Percentiles rank a stretch among this genome's conserved stretches.
These are phyloP conservation scores for Brachyopa scutellaris DNA, from an alignment of 2,888 invertebrate species.

Conservation along the genomic window DNA sequence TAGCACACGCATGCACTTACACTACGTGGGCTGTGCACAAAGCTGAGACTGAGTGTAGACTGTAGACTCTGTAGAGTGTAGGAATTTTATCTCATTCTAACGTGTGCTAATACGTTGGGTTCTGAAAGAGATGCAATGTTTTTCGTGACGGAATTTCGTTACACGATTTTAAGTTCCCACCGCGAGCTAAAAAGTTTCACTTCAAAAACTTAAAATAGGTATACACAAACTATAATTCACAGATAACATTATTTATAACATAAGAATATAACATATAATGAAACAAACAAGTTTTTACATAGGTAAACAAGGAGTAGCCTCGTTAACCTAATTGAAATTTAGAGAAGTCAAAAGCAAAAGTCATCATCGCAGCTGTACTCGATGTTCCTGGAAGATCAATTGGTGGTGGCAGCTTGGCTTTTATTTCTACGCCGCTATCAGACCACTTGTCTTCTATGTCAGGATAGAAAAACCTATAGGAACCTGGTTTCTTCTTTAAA, in stretches of 20 bases:
- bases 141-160: too few species aligned
- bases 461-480: conserved; percentile 20
- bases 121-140: too few species aligned
- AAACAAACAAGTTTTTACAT: background rate
- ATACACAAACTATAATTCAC: conserved; percentile 3
- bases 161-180: too few species aligned
- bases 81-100: too few species aligned
- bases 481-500: conserved; percentile 37
- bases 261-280: background rate
- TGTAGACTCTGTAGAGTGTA: too few species aligned
- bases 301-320: background rate
- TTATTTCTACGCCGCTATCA: conserved; percentile 19
- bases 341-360: conserved; percentile 17
- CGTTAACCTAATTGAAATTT: conserved; percentile 13
- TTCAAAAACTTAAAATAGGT: too few species aligned
- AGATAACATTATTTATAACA: background rate
- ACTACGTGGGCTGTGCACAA: too few species aligned
- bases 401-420: conserved; percentile 28
- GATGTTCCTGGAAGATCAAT: conserved; percentile 19
- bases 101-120: too few species aligned
- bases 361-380: conserved; percentile 29
- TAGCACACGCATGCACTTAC: too few species aligned
- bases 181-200: too few species aligned
- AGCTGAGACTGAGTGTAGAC: too few species aligned
- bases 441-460: conserved; percentile 34